phyloP scores from a whole-genome alignment of 2,113 vertebrate species.

The Egretta garzetta region DNA sequence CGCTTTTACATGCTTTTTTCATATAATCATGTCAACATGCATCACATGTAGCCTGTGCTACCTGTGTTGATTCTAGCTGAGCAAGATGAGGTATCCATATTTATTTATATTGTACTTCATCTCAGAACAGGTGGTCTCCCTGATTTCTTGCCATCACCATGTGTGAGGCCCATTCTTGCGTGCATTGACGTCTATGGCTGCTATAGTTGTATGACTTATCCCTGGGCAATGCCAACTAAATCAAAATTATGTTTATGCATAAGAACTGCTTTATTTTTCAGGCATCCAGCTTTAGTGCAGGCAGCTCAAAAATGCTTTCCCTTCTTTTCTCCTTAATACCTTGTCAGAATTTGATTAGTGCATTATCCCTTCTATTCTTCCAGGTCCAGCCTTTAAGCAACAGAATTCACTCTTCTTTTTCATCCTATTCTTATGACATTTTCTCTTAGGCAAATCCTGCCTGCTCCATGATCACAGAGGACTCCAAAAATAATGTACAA shows the following conservation, averaged over 20 bases:
- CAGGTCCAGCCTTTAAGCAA: not conserved
- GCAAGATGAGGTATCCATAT: not conserved
- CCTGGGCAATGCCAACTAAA: slow-evolving; percentile 2
- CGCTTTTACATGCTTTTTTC: not conserved
- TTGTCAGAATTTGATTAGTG: slow-evolving; percentile 18
- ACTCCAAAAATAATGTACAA: not conserved
- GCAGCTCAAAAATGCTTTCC: not conserved
- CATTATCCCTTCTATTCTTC: not conserved
- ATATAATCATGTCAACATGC: not conserved
- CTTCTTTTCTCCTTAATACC: slow-evolving; percentile 20
- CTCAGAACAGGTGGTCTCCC: not conserved
- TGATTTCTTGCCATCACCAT: not conserved
- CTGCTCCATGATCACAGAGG: not conserved
- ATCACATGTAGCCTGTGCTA: not conserved
- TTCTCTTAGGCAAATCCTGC: not conserved
- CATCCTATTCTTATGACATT: not conserved
- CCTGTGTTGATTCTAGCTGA: not conserved
- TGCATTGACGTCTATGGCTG: not conserved
- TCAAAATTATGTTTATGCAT: not conserved
- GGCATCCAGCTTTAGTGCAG: not conserved
- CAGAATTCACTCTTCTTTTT: not conserved
- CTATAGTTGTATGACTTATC: not conserved
- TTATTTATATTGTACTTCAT: not conserved
- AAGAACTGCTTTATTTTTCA: slow-evolving; percentile 22
- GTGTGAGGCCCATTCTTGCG: not conserved